A percentile compares a stretch with the other conserved stretches of the same genome.
Evolutionary conservation across 2,113 vertebrate genomes (phyloP).

Genomic region (Sorex fumeus): DNA sequence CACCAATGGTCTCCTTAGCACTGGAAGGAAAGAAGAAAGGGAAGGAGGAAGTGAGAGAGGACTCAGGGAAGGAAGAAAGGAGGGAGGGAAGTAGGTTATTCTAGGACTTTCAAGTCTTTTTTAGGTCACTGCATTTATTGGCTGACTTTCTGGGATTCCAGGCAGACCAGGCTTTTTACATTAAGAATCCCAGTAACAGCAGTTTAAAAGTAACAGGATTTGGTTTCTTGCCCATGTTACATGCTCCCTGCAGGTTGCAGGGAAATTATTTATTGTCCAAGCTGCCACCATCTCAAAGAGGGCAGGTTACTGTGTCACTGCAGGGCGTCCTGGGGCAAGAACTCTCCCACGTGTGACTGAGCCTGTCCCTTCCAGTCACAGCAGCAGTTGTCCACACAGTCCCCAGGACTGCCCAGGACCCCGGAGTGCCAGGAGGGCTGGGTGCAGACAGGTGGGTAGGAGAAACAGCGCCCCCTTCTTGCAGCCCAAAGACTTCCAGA

Average conservation of each 20-base stretch:
- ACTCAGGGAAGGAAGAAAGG: too few species aligned
- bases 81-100: too few species aligned
- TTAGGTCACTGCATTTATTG: background rate
- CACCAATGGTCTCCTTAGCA: background rate
- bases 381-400: too few species aligned
- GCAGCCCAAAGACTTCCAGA: too few species aligned
- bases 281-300: background rate
- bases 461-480: background rate
- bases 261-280: background rate
- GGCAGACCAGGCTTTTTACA: background rate
- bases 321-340: background rate
- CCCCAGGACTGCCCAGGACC: too few species aligned
- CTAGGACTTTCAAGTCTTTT: background rate
- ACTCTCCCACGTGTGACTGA: too few species aligned
- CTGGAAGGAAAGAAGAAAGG: background rate
- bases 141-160: background rate
- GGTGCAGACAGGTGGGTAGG: background rate
- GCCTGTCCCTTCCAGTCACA: too few species aligned
- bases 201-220: background rate
- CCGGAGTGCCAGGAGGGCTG: background rate
- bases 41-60: background rate
- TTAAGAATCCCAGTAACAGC: background rate
- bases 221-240: slow-evolving; percentile 18
- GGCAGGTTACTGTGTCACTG: background rate
- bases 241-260: background rate